Percentiles rank a stretch among this genome's conserved stretches.
Conservation (phyloP, 2,797 vertebrate species). For the Melopsittacus undulatus region DNA sequence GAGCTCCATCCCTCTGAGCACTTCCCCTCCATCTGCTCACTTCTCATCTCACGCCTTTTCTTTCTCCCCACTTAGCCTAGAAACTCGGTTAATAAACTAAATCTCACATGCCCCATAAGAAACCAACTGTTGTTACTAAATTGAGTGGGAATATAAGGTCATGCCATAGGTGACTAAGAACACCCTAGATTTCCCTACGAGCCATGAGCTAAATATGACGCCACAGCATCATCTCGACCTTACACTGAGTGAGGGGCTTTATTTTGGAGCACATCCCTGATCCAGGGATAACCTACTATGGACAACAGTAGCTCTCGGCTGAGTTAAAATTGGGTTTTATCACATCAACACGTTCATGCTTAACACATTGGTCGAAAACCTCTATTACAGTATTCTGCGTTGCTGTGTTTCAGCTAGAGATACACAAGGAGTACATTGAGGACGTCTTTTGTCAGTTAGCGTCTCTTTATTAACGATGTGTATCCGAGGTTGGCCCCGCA, state of each 20-base stretch:
- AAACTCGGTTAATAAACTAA: constrained; percentile 66
- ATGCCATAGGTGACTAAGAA: constrained; percentile 79
- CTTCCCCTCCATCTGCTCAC: background rate
- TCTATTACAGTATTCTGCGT: accelerated
- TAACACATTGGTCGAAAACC: background rate
- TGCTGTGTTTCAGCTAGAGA: background rate
- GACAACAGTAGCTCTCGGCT: background rate
- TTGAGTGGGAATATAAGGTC: constrained; percentile 77
- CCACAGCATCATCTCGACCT: constrained; percentile 78
- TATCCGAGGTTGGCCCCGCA: accelerated
- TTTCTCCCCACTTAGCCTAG: constrained; percentile 62
- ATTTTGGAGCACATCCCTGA: background rate
- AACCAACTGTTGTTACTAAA: constrained; percentile 79
- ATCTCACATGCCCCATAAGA: constrained; percentile 59
- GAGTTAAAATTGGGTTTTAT: background rate
- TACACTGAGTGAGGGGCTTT: constrained; percentile 73
- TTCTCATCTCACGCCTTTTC: constrained; percentile 19
- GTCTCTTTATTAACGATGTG: accelerated
- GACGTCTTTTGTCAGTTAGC: accelerated
- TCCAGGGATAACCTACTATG: constrained; percentile 18
- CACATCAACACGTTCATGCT: accelerated
- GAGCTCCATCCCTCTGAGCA: constrained; percentile 1
- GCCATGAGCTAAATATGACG: constrained; percentile 81
- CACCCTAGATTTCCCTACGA: constrained; percentile 69
- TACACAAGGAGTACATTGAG: accelerated